These are phyloP conservation scores for Athene cunicularia DNA, from an alignment of 2,113 vertebrate species.

Conservation along the genomic window DNA sequence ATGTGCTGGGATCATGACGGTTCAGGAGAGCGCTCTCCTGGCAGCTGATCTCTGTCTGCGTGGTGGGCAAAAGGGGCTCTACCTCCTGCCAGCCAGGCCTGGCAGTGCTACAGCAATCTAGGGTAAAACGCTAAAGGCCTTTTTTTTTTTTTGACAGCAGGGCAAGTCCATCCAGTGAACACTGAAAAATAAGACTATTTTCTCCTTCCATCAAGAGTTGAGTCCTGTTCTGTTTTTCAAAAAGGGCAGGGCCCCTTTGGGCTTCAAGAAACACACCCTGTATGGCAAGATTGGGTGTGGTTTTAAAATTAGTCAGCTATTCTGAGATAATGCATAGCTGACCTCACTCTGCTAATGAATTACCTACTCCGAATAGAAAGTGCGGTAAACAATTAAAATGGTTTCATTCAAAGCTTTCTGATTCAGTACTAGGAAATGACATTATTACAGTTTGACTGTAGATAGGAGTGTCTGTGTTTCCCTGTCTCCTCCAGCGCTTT, in stretches of 20 bases:
- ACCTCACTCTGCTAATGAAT: neutral
- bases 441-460: neutral
- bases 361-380: neutral
- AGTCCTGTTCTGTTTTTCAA: neutral
- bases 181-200: neutral
- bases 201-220: neutral
- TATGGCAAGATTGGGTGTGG: neutral
- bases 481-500: neutral
- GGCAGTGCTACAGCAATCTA: neutral
- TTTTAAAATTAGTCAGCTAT: slow-evolving; percentile 25
- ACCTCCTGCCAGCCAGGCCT: neutral
- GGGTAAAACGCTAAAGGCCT: neutral
- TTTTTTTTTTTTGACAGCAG: neutral
- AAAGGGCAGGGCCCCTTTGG: neutral
- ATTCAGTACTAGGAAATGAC: neutral
- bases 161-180: neutral
- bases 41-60: rapidly evolving
- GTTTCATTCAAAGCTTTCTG: neutral
- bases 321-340: neutral
- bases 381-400: neutral
- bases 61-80: neutral
- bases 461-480: neutral
- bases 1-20: neutral
- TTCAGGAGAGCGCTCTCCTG: neutral
- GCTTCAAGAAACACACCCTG: neutral